Base-by-base conservation (phyloP, 2,888 invertebrate species). In the Tetranychus truncatus region DNA sequence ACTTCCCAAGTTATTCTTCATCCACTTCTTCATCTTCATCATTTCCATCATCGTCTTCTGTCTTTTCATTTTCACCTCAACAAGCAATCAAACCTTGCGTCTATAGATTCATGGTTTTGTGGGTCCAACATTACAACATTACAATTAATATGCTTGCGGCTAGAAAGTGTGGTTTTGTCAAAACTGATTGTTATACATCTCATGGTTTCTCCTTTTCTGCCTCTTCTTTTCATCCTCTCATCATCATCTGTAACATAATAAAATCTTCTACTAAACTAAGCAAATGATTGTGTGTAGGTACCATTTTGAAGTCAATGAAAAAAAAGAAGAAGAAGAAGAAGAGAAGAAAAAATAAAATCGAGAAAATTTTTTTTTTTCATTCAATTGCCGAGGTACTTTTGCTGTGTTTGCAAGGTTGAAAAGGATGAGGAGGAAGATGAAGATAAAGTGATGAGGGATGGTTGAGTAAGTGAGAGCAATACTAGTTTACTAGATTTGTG, bases 171-270 rank as follows among this genome's bases (percentile, higher is more conserved):
- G 9, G 9, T 55, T 55, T 15, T 55, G 55, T 55, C 55, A 55
- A 55, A 55, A 55, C 55, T 55, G 55, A 55, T 55, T 55, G 55
- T 55, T 55, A 55, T 55, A 55, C 55, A 55, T 55, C 55, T 55
- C 55, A 55, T 55, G 55, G 55, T 55, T 55, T 55, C 15, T 15
- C 15, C 55, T 15, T 55, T 15, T 69, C 69, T 69, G 21, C 20
- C 9, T 69, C 69, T 69, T 24, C 20, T 24, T 69, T 24, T 69
- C 69, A 24, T 24, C 34, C 69, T 69, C 24, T 24, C 24, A 24
- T 24, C 69, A 24, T 24, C 34, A 18, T 69, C 69, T 24, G 69
- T 24, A 24, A 69, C 69, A 69, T 24, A 69, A 55, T 55, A 55
- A 55, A 55, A 55, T 55, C 55, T 55, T 15, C 9, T 15, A 55